Base-by-base conservation (phyloP, 1,140 invertebrate genomes). In the Formica exsecta region DNA sequence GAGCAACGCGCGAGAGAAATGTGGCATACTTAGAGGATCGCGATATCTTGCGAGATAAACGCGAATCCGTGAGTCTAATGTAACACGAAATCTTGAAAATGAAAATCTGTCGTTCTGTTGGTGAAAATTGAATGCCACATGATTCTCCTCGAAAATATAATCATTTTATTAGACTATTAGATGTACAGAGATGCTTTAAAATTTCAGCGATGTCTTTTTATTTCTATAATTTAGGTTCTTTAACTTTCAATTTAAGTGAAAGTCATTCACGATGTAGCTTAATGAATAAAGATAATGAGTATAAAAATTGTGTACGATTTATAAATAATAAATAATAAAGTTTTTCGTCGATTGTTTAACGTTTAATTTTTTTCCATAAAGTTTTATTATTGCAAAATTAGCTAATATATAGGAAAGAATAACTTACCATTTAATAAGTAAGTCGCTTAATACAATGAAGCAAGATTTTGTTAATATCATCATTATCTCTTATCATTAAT, bases 21-120 rank as follows among this genome's bases (percentile, higher is more conserved):
- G 79, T n/a, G 79, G 79, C 79, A 83, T 74, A 83, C 79, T 83
- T 83, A 83, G 79, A 83, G 68, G 44, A 62, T 83, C 79, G 68
- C 29, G 79, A 81, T 81, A 81, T 32, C 66, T 54, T 61, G 38
- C 48, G 54, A 74, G 79, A 83, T 74, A n/a, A 74, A 73, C 25
- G 54, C 54, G 66, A 59, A 22, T 32, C 65, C 44, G 62, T 3
- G 38, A 25, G 29, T 83, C 38, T 62, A 74, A 48, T 61, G 41
- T 73, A 32, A 81, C 25, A 51, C 11, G 54, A 62, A 32, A 83
- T 74, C 19, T 81, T 7, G 16, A 29, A 19, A 19, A 22, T n/a
- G 13, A 81, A 19, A 13, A 16, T 59, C 9, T n/a, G n/a, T 4
- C 5, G 8, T 38, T 11, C 25, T 22, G 3, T 36, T 44, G 25